phyloP scores from a whole-genome alignment of 2,888 invertebrate genomes.

The Operophtera brumata region DNA sequence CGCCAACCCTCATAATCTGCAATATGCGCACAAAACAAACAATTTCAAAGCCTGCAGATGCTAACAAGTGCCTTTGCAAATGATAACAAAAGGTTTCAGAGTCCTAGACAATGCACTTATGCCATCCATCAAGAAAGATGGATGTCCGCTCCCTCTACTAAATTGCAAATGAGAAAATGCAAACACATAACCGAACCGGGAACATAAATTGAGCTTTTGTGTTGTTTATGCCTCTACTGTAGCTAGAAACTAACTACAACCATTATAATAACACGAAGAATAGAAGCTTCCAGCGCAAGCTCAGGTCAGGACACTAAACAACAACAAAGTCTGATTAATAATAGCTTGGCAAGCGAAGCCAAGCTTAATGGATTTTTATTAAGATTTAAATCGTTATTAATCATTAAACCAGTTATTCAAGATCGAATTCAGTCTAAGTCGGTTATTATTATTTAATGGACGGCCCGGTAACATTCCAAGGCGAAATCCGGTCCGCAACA shows the following conservation, averaged over 20 bases:
- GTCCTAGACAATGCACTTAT: constrained; percentile 55
- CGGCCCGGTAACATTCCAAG: constrained; percentile 15
- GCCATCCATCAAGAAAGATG: constrained; percentile 57
- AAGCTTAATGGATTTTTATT: constrained; percentile 16
- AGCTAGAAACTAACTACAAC: constrained; percentile 1
- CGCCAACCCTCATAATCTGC: constrained; percentile 7
- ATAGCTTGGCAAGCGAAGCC: constrained; percentile 6
- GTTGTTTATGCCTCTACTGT: constrained; percentile 11
- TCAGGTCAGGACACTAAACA: neutral
- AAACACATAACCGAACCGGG: constrained; percentile 42
- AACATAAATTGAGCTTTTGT: constrained; percentile 52
- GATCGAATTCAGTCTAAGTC: constrained; percentile 7
- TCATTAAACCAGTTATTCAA: constrained; percentile 17
- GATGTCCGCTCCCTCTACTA: constrained; percentile 39
- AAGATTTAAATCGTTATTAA: constrained; percentile 21
- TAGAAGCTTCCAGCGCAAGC: constrained; percentile 1
- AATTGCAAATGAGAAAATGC: constrained; percentile 36
- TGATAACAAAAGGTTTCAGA: constrained; percentile 42
- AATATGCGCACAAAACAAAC: constrained; percentile 34
- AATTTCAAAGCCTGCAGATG: constrained; percentile 38
- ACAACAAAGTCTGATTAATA: constrained; percentile 2
- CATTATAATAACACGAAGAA: constrained; percentile 11
- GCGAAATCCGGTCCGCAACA: neutral
- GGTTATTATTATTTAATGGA: constrained; percentile 6
- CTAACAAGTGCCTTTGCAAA: constrained; percentile 41